phyloP scores from a whole-genome alignment of 1,140 invertebrate genomes.

The Dendroctonus ponderosae region DNA sequence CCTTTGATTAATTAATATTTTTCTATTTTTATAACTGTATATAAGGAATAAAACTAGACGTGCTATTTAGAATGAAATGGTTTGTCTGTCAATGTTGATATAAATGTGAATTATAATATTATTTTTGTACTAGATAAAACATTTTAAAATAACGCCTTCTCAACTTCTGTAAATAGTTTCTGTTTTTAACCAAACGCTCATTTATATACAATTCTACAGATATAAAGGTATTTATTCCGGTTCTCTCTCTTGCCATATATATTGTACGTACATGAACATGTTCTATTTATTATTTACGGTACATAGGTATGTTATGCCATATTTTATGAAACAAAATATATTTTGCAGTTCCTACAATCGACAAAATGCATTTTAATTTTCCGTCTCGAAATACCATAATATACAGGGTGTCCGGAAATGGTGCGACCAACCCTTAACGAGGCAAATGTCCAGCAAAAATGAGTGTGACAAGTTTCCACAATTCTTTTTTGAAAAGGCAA shows the following conservation, averaged over 20 bases:
- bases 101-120: conserved; percentile 39
- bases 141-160: conserved; percentile 19
- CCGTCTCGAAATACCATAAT: no score
- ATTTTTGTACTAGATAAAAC: conserved; percentile 37
- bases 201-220: conserved; percentile 1
- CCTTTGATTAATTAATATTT: conserved; percentile 33
- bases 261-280: conserved; percentile 15
- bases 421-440: no score
- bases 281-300: conserved; percentile 27
- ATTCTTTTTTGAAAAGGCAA: no score
- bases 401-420: no score
- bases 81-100: conserved; percentile 34
- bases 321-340: conserved; percentile 31
- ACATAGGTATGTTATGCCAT: conserved; percentile 26
- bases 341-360: conserved; percentile 29
- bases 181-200: conserved; percentile 15
- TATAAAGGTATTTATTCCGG: conserved; percentile 9
- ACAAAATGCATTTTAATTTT: not conserved
- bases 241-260: conserved; percentile 19
- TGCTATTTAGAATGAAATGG: conserved; percentile 33
- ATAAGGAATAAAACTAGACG: conserved; percentile 29
- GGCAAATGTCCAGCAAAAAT: no score
- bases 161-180: conserved; percentile 10
- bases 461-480: no score
- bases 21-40: conserved; percentile 40